Evolutionary conservation across 2,888 invertebrate species (phyloP), one percentile per base, ranked within the genome.

Genomic region (Lasioglossum malachurum): DNA sequence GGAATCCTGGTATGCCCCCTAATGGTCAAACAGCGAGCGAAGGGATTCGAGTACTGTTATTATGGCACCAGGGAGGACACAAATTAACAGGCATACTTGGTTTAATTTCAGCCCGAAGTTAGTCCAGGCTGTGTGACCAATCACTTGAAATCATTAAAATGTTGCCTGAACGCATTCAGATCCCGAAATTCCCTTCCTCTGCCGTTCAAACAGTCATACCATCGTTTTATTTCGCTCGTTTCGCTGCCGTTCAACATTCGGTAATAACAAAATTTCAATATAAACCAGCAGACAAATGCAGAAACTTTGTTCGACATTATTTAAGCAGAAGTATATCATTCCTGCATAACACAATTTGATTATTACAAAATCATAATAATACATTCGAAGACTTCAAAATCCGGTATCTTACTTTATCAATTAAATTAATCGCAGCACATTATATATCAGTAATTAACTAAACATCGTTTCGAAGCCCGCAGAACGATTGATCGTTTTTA

Each of bases 71-170:
- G 82, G 88, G 90, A 82, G 89, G 83, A 88, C 89, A 82, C 87
- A 91, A 93, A 93, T 93, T 93, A 92, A 93, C 92, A 93, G 90
- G 87, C 92, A 91, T 93, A 93, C 93, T 94, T 94, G 94, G 91
- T 89, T 91, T 91, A 93, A 93, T 93, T 93, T 92, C 91, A 84
- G 60, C 74, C 46, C 57, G 77, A 73, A 77, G 84, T 79, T 79
- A 76, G 77, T 60, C 44, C 57, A 49, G 53, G 4, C 31, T 80
- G 49, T 64, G 49, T 64, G 64, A 64, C 71, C 69, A 76, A 82
- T 87, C 80, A 44, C 72, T 38, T 78, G 69, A 74, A 76, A 86
- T 84, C 82, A 64, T 83, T 87, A 80, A 86, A 83, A 78, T 76
- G 72, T 74, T 46, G 49, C 57, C n/a, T 35, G 16, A 41, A 41